phyloP scores from a whole-genome alignment of 2,113 vertebrate species.

The Leptodactylus fuscus region DNA sequence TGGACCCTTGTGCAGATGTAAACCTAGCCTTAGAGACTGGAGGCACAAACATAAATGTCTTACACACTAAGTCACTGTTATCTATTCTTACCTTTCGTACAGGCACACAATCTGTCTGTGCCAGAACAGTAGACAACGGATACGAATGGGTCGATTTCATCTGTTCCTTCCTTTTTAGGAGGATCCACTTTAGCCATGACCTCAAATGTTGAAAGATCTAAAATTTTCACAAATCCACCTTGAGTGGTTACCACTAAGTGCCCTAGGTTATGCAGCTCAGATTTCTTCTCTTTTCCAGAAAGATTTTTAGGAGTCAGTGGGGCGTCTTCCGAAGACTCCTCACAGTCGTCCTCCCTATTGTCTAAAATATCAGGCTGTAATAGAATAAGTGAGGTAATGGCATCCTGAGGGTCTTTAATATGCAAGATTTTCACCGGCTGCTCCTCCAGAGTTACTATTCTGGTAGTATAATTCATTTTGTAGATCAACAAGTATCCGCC shows the following conservation, averaged over 20 bases:
- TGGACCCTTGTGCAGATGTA: no score
- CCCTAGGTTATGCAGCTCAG: conserved; percentile 87
- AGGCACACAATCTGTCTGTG: conserved; percentile 97
- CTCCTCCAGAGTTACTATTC: conserved; percentile 95
- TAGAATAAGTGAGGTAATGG: conserved; percentile 94
- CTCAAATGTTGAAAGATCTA: conserved; percentile 95
- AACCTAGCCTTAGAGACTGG: no score
- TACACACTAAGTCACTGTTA: no score
- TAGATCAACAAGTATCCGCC: conserved; percentile 96
- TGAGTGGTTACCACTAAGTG: conserved; percentile 97
- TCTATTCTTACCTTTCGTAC: conserved; percentile 90
- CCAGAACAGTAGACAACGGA: conserved; percentile 98
- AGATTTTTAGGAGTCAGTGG: conserved; percentile 84
- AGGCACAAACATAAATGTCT: no score
- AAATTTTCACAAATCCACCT: conserved; percentile 94
- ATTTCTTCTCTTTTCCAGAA: conserved; percentile 83
- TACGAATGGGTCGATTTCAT: conserved; percentile 93
- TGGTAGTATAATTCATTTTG: conserved; percentile 96
- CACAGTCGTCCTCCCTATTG: conserved; percentile 92
- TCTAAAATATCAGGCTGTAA: conserved; percentile 96
- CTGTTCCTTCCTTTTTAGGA: conserved; percentile 90
- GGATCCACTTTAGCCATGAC: conserved; percentile 97
- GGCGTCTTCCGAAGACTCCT: conserved; percentile 88
- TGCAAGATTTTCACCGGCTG: conserved; percentile 95
- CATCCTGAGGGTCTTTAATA: conserved; percentile 93